Evolutionary conservation across 2,888 invertebrate genomes (phyloP).

Genomic region (Patella ulyssiponensis): DNA sequence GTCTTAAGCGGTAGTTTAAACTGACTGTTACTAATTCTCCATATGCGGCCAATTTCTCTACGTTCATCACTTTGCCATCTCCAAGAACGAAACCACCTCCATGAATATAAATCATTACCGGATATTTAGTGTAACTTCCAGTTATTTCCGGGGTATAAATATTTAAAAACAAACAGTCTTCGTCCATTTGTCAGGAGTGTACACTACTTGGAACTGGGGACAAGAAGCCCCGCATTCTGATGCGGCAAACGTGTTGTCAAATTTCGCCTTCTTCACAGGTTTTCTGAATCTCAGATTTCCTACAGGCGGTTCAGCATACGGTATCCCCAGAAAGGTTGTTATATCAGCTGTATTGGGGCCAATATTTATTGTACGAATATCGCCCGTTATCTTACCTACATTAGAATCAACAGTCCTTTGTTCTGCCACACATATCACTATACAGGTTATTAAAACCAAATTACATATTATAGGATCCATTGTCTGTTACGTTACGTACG

Average conservation of each 20-base stretch:
- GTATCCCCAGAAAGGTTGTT: slow-evolving; percentile 25
- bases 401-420: no score
- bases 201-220: slow-evolving; percentile 9
- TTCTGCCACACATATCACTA: no score
- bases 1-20: slow-evolving; percentile 50
- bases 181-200: slow-evolving; percentile 15
- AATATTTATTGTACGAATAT: no score
- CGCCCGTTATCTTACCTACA: no score
- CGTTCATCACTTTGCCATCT: slow-evolving; percentile 43
- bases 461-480: no score
- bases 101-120: slow-evolving; percentile 49
- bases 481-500: no score
- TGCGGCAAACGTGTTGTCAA: slow-evolving; percentile 4
- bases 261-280: slow-evolving; percentile 22
- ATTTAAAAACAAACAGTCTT: slow-evolving; percentile 55
- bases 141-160: slow-evolving; percentile 44
- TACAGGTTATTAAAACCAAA: no score
- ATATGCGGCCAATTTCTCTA: slow-evolving; percentile 39
- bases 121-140: slow-evolving; percentile 11
- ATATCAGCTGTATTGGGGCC: neutral
- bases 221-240: slow-evolving; percentile 23
- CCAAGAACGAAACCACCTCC: slow-evolving; percentile 47
- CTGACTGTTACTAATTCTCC: slow-evolving; percentile 47
- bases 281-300: slow-evolving; percentile 24
- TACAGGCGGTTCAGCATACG: slow-evolving; percentile 33